Evolutionary conservation across 2,113 vertebrate species (phyloP).

Genomic region (Xenus cinereus): DNA sequence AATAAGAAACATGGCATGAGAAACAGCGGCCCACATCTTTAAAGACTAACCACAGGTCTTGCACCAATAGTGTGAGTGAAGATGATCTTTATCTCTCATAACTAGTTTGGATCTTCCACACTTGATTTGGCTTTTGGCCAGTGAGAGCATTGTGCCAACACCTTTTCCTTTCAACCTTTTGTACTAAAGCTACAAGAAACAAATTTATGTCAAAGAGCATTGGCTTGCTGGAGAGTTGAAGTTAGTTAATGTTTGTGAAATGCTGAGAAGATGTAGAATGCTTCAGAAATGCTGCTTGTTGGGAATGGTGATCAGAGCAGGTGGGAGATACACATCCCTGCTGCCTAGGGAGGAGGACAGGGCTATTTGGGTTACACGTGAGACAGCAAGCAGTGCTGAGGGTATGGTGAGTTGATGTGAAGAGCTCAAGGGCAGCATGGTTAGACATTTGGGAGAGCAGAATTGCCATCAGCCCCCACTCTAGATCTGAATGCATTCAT

Average conservation of each 20-base stretch:
- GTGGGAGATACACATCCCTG: background rate
- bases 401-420: fast-evolving
- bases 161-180: constrained; percentile 17
- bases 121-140: constrained; percentile 21
- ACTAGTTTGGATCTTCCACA: background rate
- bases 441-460: background rate
- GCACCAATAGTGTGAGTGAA: background rate
- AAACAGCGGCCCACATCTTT: background rate
- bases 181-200: background rate
- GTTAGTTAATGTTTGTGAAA: background rate
- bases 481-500: background rate
- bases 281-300: background rate
- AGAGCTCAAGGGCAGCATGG: background rate
- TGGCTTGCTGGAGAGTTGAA: background rate
- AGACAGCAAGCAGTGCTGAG: background rate
- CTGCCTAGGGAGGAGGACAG: background rate
- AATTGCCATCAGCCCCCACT: background rate
- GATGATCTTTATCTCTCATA: constrained; percentile 52
- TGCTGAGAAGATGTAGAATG: background rate
- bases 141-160: background rate
- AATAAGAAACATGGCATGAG: background rate
- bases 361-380: background rate
- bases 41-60: constrained; percentile 32
- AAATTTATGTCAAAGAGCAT: background rate
- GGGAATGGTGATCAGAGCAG: background rate